Evolutionary conservation across 2,888 invertebrate species (phyloP), one percentile per base, ranked within the genome.

Genomic region (Ophion slaviceki): DNA sequence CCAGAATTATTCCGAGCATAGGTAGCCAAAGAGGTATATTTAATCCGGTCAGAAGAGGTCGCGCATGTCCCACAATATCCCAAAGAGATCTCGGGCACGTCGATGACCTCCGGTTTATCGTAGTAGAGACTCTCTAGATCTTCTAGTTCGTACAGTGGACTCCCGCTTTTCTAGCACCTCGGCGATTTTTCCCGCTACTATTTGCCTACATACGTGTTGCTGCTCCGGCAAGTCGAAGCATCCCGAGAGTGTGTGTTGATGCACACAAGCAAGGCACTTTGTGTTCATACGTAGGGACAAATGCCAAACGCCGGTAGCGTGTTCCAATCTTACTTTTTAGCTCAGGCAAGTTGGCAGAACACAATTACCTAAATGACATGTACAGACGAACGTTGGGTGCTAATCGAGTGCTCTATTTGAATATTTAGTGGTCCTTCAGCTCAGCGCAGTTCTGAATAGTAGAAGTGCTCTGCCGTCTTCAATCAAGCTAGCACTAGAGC

Each of bases 21-120:
- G 70, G 75, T 71, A 64, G 68, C 53, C 67, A 36, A 40, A 74
- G 67, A 76, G 67, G 70, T 82, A 80, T 76, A 82, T 82, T 82
- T 71, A 85, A 82, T 85, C 79, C 85, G 82, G 82, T 85, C 82
- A 82, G 70, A 66, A 76, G 85, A 85, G 82, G 85, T 85, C 82
- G 81, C 82, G 85, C 82, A 82, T 85, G 79, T 85, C 85, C 76
- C 85, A 80, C 81, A 76, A 81, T 81, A 81, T 81, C 81, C 81
- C 81, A 85, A 85, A 85, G 85, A 80, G 76, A 85, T 85, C 85
- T 85, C 85, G 85, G 67, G 85, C 85, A 85, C 85, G 85, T 85
- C 85, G 85, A 85, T 82, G 82, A 85, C 85, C 85, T 71, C 80
- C 67, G 75, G 80, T 79, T 82, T 82, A 82, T 85, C 82, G 79